Evolutionary conservation across 2,888 invertebrate genomes (phyloP).

Genomic region (Seladonia tumulorum): DNA sequence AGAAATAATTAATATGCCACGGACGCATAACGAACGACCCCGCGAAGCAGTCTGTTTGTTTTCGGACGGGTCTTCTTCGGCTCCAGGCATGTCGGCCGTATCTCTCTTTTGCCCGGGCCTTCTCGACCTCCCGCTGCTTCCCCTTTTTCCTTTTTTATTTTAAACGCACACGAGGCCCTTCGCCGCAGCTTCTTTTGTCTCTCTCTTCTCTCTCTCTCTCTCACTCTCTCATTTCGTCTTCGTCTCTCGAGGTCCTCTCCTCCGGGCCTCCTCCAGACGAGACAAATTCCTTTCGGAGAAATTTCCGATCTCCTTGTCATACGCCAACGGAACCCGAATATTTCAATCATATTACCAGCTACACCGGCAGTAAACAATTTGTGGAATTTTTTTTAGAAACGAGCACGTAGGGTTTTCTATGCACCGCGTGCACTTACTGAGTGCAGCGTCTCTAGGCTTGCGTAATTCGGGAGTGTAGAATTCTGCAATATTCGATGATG

Average conservation of each 20-base stretch:
- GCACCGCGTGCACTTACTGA: not conserved
- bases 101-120: constrained; percentile 70
- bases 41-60: constrained; percentile 82
- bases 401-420: not conserved
- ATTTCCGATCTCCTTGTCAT: constrained; percentile 12
- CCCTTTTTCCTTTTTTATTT: constrained; percentile 70
- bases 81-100: constrained; percentile 70
- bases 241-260: not conserved
- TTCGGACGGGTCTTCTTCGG: constrained; percentile 76
- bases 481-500: too few species aligned
- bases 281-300: constrained; percentile 30
- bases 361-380: not conserved
- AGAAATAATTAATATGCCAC: constrained; percentile 83
- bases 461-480: too few species aligned
- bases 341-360: not conserved
- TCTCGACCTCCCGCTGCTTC: constrained; percentile 78
- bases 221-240: not conserved
- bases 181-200: constrained; percentile 47
- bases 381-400: not conserved
- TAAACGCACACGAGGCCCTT: constrained; percentile 71
- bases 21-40: constrained; percentile 82
- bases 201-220: not conserved
- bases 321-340: not conserved
- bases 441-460: not conserved
- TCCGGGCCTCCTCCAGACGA: not conserved